These are phyloP conservation scores for Callopanchax toddi DNA, from an alignment of 2,113 vertebrate species.

Conservation along the genomic window DNA sequence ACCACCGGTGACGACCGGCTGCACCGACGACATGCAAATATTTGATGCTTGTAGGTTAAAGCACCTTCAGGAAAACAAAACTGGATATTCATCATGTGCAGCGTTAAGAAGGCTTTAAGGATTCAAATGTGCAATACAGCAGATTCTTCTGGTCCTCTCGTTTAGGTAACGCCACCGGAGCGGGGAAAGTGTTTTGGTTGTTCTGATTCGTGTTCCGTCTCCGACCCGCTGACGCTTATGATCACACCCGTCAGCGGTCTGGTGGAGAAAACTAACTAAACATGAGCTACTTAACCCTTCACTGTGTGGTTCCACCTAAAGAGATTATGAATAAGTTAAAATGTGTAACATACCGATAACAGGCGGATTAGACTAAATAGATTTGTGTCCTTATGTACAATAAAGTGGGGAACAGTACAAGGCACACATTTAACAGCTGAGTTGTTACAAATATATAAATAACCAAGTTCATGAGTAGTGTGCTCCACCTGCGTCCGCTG, in stretches of 20 bases:
- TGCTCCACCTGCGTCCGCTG: conserved; percentile 56
- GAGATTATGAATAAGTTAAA: conserved; percentile 80
- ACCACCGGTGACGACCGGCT: no score
- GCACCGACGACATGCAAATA: conserved; percentile 39
- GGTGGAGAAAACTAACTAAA: conserved; percentile 13
- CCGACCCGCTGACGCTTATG: conserved; percentile 21
- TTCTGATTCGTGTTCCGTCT: conserved; percentile 4
- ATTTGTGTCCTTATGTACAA: conserved; percentile 82
- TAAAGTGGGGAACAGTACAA: conserved; percentile 90
- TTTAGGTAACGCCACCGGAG: conserved; percentile 37
- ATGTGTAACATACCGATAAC: conserved; percentile 80
- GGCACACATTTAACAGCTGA: conserved; percentile 85
- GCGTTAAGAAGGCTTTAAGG: conserved; percentile 25
- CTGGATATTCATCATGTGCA: conserved; percentile 30
- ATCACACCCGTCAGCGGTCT: conserved; percentile 24
- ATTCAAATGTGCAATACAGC: conserved; percentile 43
- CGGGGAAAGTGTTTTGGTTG: conserved; percentile 27
- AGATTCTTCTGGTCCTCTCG: conserved; percentile 29
- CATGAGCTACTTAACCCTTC: conserved; percentile 57
- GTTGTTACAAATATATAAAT: conserved; percentile 79
- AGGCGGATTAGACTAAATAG: conserved; percentile 80
- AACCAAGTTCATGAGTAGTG: conserved; percentile 66
- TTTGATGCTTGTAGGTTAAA: conserved; percentile 25
- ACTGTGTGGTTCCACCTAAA: conserved; percentile 73
- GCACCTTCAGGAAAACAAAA: conserved; percentile 3